Percentiles rank a stretch among this genome's conserved stretches.
Conservation (phyloP, 2,113 vertebrate genomes). For the Gavialis gangeticus region DNA sequence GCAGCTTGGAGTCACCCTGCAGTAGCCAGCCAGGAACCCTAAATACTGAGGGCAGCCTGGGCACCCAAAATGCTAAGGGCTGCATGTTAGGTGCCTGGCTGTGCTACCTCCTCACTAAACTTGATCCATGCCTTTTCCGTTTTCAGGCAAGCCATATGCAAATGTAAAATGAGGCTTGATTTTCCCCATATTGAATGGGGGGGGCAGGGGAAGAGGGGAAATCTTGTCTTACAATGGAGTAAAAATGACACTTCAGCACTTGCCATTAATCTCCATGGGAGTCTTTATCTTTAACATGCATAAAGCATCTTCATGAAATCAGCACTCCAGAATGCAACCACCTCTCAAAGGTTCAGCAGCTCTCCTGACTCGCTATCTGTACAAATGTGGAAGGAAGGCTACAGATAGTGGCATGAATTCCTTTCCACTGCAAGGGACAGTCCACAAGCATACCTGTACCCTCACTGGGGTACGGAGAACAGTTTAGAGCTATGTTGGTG, state of each 20-base stretch:
- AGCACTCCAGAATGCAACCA: neutral
- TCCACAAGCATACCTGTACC: neutral
- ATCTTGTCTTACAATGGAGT: too few species aligned
- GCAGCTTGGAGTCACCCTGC: too few species aligned
- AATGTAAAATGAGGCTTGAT: too few species aligned
- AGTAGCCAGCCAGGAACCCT: too few species aligned
- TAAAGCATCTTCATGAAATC: neutral
- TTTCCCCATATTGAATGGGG: too few species aligned
- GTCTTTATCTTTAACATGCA: neutral
- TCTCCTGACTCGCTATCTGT: neutral
- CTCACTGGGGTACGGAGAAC: neutral
- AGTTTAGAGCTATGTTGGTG: neutral
- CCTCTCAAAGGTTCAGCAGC: neutral
- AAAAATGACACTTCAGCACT: neutral
- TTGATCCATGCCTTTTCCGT: too few species aligned
- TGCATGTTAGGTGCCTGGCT: too few species aligned
- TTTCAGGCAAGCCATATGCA: too few species aligned
- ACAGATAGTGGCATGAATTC: neutral
- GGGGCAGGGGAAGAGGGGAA: too few species aligned
- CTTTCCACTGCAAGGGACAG: neutral
- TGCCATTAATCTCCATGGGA: rapidly evolving
- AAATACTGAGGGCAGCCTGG: too few species aligned
- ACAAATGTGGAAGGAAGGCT: neutral
- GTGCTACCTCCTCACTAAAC: too few species aligned
- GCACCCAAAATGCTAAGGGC: too few species aligned